Base-by-base conservation (phyloP, 37 sponge, comb jelly and placozoan genomes). In the Beroe forskalii region DNA sequence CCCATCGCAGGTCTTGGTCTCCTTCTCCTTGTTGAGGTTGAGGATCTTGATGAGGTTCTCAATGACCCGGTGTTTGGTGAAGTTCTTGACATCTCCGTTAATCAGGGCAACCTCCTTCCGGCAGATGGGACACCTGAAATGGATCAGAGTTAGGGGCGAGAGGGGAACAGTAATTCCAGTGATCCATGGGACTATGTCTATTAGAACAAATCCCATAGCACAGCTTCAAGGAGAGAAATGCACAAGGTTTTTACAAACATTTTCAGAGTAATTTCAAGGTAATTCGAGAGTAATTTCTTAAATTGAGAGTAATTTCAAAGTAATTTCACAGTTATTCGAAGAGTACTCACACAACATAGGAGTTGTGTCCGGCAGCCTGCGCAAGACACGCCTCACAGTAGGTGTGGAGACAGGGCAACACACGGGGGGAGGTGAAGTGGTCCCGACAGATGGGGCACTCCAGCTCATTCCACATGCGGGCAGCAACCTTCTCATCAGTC, bases 391-490 rank as follows among this genome's bases (percentile, higher is more conserved):
- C 76, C 76, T 72, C 76, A 72, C 76, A 72, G 40, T 38, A 72
- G 40, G 27, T 27, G 27, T 72, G 76, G 40, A 72, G 76, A 72
- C 76, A 72, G 76, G 76, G 76, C 40, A 72, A 38, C 37, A 72
- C 76, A 6, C 76, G 76, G 6, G 76, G 76, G 40, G 76, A 27
- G 40, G 76, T 72, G 76, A 72, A 72, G 40, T 72, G 76, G 40
- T 72, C 76, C 40, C 76, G 76, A 38, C 76, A 72, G 76, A 72
- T 72, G 76, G 76, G 76, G 40, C 76, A 72, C 22, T 72, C 76
- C 40, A 72, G 22, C 76, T 72, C 76, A 37, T 72, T 72, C 38
- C 76, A 72, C 76, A 72, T 72, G 27, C 30, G 66, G 3, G 66
- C 66, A 28, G 66, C 66, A 22, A 63, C 28, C 40, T 72, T 72